phyloP scores from a whole-genome alignment of 2,888 invertebrate species.

The Baccha elongata region DNA sequence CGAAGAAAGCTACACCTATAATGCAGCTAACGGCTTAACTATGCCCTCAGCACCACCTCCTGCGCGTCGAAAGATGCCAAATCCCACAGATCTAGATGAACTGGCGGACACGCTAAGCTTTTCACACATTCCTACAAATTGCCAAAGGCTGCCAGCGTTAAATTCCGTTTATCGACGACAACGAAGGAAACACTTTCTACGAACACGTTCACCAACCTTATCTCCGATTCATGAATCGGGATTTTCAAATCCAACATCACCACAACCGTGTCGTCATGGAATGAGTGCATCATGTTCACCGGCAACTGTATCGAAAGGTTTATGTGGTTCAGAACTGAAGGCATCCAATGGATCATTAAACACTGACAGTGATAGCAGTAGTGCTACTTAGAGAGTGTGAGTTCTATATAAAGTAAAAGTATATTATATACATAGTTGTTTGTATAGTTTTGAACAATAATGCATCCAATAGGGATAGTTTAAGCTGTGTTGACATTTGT shows the following conservation, averaged over 20 bases:
- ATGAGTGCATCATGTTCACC: slow-evolving; percentile 78
- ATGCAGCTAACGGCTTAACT: slow-evolving; percentile 75
- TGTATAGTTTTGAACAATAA: slow-evolving; percentile 29
- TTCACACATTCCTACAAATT: slow-evolving; percentile 77
- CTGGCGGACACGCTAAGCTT: slow-evolving; percentile 84
- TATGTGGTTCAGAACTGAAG: slow-evolving; percentile 60
- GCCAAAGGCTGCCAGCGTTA: slow-evolving; percentile 77
- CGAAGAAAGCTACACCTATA: slow-evolving; percentile 79
- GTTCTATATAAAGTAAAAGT: slow-evolving; percentile 25
- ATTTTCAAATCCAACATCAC: slow-evolving; percentile 87
- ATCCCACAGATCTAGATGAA: slow-evolving; percentile 83
- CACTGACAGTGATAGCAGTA: slow-evolving; percentile 77
- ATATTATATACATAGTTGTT: slow-evolving; percentile 25
- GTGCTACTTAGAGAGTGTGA: slow-evolving; percentile 60
- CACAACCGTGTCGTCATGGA: slow-evolving; percentile 82
- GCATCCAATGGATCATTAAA: slow-evolving; percentile 79
- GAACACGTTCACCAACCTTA: slow-evolving; percentile 84
- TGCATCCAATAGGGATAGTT: slow-evolving; percentile 28
- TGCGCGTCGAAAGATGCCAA: slow-evolving; percentile 83
- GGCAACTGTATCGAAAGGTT: slow-evolving; percentile 48
- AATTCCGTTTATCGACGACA: slow-evolving; percentile 80
- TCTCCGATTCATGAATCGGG: slow-evolving; percentile 89
- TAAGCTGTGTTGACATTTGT: slow-evolving; percentile 1
- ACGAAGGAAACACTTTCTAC: slow-evolving; percentile 82
- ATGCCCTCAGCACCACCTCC: slow-evolving; percentile 83